Base-by-base conservation (phyloP, 2,888 invertebrate species). In the Ramazzottius varieornatus region DNA sequence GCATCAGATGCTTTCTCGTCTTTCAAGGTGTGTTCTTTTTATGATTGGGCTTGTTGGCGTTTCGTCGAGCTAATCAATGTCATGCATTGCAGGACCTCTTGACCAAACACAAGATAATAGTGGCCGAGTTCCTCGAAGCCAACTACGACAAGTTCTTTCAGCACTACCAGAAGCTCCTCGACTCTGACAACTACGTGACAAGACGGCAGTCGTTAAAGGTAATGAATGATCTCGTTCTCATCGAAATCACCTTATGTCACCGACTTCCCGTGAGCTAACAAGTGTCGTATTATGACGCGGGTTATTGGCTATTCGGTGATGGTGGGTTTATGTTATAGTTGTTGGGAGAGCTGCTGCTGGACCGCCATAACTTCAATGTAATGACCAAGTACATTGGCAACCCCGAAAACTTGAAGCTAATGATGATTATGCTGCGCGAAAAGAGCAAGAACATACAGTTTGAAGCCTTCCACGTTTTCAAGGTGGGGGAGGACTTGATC, bases 381-480 rank as follows among this genome's bases (percentile, higher is more conserved):
- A 79, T 81, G 80, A 79, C 78, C 2, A 85, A 88, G 74, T 99
- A 98, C 82, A 98, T 98, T 80, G 93, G 93, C 73, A 96, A 94
- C 79, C 94, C 96, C 33, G 98, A 99, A 78, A 99, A 99, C 81
- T 82, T 99, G 70, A 99, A 96, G 78, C 82, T 98, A 71, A 98
- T 99, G 96, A 99, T 99, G 98, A 98, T 94, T 78, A 92, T 99
- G 93, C 82, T 99, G 75, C 89, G 93, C 80, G 96, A 98, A 77
- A 91, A 94, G 78, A 93, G 94, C 72, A 85, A 94, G 73, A 98
- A 96, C 81, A 99, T 99, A 75, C 98, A 99, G 80, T 99, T 99
- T 80, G 98, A 99, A 82, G 98, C 98, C 80, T 99, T 99, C 83
- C 98, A 99, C 78, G 98, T 99, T 73, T 99, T 99, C 82, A 99